Evolutionary conservation across 2,113 vertebrate species (phyloP).

Genomic region (Thunnus maccoyii): DNA sequence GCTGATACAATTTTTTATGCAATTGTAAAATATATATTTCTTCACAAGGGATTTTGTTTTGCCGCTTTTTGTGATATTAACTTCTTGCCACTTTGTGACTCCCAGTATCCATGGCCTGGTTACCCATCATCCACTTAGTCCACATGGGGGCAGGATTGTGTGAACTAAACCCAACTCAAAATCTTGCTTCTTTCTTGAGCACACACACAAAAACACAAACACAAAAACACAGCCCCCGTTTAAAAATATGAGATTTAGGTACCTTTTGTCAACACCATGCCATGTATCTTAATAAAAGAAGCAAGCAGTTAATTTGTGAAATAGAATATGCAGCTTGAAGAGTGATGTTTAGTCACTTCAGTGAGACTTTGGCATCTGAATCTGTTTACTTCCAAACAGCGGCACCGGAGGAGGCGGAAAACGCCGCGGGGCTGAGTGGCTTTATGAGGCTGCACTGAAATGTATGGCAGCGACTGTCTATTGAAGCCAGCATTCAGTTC

Average conservation of each 20-base stretch:
- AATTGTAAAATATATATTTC: not conserved
- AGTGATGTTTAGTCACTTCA: constrained; percentile 65
- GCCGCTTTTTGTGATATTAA: constrained; percentile 21
- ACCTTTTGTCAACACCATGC: constrained; percentile 45
- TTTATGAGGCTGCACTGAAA: constrained; percentile 67
- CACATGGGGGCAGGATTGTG: constrained; percentile 76
- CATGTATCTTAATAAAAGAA: constrained; percentile 50
- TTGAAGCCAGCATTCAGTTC: constrained; percentile 62
- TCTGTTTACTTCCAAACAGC: constrained; percentile 75
- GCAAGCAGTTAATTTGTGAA: constrained; percentile 66
- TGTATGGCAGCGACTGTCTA: constrained; percentile 63
- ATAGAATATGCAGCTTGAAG: constrained; percentile 63
- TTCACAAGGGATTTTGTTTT: not conserved
- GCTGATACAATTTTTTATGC: not conserved
- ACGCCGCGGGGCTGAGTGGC: constrained; percentile 61
- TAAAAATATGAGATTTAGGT: constrained; percentile 24
- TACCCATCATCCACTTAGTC: constrained; percentile 46
- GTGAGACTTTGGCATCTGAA: constrained; percentile 60
- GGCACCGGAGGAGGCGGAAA: constrained; percentile 68
- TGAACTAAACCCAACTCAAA: constrained; percentile 57
- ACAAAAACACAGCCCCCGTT: constrained; percentile 34
- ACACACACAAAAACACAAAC: constrained; percentile 24
- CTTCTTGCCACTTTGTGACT: constrained; percentile 1
- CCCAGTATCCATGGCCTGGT: not conserved
- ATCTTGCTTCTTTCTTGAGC: constrained; percentile 6